Conservation (phyloP, 2,113 vertebrate genomes). For the Antechinus flavipes region DNA sequence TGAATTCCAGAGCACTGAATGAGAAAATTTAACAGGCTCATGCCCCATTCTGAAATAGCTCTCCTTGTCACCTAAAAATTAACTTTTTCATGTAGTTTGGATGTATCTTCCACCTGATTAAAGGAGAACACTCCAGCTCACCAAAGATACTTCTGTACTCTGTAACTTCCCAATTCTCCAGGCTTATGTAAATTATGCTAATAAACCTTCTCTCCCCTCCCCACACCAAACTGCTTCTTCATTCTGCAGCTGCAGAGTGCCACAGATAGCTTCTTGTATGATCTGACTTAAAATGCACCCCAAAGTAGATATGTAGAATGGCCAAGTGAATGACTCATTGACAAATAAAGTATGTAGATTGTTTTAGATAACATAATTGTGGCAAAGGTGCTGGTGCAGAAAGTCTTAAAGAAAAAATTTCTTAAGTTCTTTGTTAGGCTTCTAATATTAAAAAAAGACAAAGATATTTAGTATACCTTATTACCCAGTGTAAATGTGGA, state of each 20-base stretch:
- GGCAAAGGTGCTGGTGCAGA: conserved; percentile 38
- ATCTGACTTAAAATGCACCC: conserved; percentile 61
- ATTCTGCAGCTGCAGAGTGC: conserved; percentile 59
- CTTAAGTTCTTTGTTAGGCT: neutral
- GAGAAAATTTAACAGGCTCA: neutral
- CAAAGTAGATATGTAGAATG: conserved; percentile 61
- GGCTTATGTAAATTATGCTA: conserved; percentile 15
- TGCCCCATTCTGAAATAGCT: neutral
- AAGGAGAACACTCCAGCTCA: conserved; percentile 1
- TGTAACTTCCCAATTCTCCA: conserved; percentile 20
- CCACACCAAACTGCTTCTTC: conserved; percentile 27
- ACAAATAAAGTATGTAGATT: conserved; percentile 44
- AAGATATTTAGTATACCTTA: neutral
- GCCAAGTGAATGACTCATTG: conserved; percentile 74
- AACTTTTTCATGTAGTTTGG: neutral
- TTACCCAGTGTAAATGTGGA: neutral
- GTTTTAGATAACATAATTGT: conserved; percentile 50
- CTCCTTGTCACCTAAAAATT: conserved; percentile 11
- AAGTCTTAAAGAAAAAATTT: neutral
- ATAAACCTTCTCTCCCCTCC: neutral
- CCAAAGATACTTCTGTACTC: conserved; percentile 17
- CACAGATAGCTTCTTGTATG: conserved; percentile 65
- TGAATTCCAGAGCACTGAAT: neutral
- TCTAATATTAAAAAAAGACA: neutral
- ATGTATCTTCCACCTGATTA: neutral